Percentiles rank a stretch among this genome's conserved stretches.
These are phyloP conservation scores for Oreochromis mossambicus DNA, from an alignment of 2,797 vertebrate genomes.

Conservation along the genomic window DNA sequence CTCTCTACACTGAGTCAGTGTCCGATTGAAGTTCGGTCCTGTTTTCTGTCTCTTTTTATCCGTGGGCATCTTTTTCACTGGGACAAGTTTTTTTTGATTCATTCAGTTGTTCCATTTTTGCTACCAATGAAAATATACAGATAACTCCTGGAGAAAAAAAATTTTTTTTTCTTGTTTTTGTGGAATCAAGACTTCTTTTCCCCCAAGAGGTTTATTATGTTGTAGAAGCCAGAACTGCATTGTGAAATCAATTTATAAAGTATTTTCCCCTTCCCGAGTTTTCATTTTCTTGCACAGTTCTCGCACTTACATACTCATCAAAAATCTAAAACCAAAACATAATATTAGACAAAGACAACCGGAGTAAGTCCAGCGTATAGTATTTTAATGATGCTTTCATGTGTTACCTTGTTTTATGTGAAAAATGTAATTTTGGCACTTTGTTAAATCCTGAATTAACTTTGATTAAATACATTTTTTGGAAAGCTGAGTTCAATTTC, in stretches of 20 bases:
- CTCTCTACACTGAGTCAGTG: background rate
- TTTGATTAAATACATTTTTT: background rate
- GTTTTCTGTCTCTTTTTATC: background rate
- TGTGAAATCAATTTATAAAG: background rate
- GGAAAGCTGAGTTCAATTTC: background rate
- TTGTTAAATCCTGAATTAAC: background rate
- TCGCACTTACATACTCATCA: background rate
- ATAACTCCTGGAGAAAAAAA: background rate
- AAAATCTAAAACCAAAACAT: background rate
- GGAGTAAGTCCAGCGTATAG: fast-evolving
- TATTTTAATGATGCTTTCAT: background rate
- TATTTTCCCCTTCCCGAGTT: background rate
- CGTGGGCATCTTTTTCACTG: background rate
- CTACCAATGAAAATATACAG: fast-evolving
- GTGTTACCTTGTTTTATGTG: background rate
- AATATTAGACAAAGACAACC: background rate
- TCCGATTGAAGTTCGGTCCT: background rate
- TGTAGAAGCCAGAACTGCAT: background rate
- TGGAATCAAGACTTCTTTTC: background rate
- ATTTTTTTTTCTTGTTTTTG: background rate
- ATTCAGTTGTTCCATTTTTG: background rate
- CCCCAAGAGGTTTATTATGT: background rate
- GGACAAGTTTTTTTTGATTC: background rate
- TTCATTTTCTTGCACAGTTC: background rate
- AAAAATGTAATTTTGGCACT: background rate